These are phyloP conservation scores for Leuctra nigra DNA, from an alignment of 2,888 invertebrate genomes.

Conservation along the genomic window DNA sequence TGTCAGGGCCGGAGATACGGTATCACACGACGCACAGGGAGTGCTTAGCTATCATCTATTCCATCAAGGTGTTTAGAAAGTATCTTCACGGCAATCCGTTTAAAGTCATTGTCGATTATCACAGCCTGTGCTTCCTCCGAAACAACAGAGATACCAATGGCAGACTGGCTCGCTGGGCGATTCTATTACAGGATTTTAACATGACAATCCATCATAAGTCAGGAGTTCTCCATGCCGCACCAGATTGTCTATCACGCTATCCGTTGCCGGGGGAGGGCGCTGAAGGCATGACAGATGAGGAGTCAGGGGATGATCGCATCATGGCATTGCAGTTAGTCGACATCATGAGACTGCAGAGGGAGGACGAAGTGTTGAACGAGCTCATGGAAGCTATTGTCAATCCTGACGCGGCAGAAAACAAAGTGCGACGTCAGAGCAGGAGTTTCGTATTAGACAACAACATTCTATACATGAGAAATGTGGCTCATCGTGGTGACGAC, in stretches of 20 bases:
- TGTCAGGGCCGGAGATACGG: not conserved
- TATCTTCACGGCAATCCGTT: not conserved
- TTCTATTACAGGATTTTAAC: not conserved
- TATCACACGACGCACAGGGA: not conserved
- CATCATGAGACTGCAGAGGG: not conserved
- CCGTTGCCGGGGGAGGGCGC: not conserved
- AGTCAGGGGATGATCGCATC: not conserved
- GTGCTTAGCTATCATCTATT: not conserved
- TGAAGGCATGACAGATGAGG: not conserved
- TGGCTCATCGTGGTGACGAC: not conserved
- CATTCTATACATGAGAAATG: conserved; percentile 3
- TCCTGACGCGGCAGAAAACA: not conserved
- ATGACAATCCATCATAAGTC: not conserved
- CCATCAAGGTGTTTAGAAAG: not conserved
- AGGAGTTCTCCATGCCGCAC: not conserved
- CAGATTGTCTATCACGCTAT: not conserved
- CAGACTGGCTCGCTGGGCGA: not conserved
- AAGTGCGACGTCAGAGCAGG: not conserved
- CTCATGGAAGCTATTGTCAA: not conserved
- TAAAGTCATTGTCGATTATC: not conserved
- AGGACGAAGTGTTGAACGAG: not conserved
- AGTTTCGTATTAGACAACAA: conserved; percentile 1
- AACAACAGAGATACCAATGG: not conserved
- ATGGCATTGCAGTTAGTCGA: not conserved
- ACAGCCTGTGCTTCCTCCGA: not conserved